These are phyloP conservation scores for Aphis craccivora DNA, from an alignment of 1,140 invertebrate species.

Conservation along the genomic window DNA sequence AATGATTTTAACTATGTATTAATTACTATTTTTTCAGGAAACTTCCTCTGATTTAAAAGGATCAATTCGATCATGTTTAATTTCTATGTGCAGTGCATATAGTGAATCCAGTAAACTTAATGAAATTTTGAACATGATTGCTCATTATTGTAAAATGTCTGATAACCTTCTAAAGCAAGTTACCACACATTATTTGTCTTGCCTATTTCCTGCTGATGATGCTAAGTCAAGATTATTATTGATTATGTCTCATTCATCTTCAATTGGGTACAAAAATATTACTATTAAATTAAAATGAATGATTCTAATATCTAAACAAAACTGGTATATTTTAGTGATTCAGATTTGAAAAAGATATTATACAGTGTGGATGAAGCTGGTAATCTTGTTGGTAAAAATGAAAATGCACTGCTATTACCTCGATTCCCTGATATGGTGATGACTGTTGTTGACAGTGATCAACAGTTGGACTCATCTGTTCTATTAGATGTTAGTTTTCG, in stretches of 20 bases:
- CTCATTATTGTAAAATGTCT: slow-evolving; percentile 52
- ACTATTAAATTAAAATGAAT: not conserved
- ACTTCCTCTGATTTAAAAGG: slow-evolving; percentile 48
- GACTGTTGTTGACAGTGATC: slow-evolving; percentile 42
- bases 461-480: slow-evolving; percentile 29
- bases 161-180: slow-evolving; percentile 48
- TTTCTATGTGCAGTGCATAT: slow-evolving; percentile 51
- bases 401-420: slow-evolving; percentile 10
- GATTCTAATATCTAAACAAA: not conserved
- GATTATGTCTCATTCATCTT: slow-evolving; percentile 32
- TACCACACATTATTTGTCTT: slow-evolving; percentile 49
- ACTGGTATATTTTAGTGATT: slow-evolving; percentile 26
- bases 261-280: not conserved
- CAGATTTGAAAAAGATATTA: slow-evolving; percentile 49
- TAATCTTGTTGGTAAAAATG: slow-evolving; percentile 45
- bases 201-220: slow-evolving; percentile 41
- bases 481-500: slow-evolving; percentile 5
- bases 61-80: slow-evolving; percentile 48
- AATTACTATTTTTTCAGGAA: slow-evolving; percentile 32
- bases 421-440: slow-evolving; percentile 48
- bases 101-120: not conserved
- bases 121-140: slow-evolving; percentile 38
- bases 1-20: not conserved
- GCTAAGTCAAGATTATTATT: slow-evolving; percentile 50
- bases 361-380: slow-evolving; percentile 51